Conservation (phyloP, 2,113 vertebrate genomes). For the Electrona antarctica region DNA sequence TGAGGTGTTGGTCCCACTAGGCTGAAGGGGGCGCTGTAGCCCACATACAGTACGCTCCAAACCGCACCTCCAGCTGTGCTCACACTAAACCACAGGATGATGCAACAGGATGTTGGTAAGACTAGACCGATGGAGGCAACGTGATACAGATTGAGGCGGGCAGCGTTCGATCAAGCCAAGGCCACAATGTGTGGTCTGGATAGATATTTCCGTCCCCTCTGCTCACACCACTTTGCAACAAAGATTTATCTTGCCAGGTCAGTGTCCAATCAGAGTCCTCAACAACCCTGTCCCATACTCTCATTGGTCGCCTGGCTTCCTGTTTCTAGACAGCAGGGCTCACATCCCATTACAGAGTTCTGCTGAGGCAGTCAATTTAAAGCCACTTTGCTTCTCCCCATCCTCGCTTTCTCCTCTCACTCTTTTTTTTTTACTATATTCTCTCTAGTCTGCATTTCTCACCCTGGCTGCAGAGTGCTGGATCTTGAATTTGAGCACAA, state of each 20-base stretch:
- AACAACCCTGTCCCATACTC: constrained; percentile 9
- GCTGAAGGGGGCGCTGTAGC: constrained; percentile 8
- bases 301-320: constrained; percentile 24
- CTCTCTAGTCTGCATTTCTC: constrained; percentile 63
- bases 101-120: constrained; percentile 29
- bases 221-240: constrained; percentile 4
- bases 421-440: constrained; percentile 47
- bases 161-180: constrained; percentile 10
- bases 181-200: constrained; percentile 18
- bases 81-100: constrained; percentile 9
- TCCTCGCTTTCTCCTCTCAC: constrained; percentile 1
- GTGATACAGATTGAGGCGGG: background rate
- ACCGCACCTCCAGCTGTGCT: constrained; percentile 29
- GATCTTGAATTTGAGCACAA: constrained; percentile 45
- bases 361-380: constrained; percentile 63
- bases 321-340: constrained; percentile 44
- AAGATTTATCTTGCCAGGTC: constrained; percentile 23
- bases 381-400: constrained; percentile 21
- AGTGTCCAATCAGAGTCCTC: constrained; percentile 30
- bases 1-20: constrained; percentile 41
- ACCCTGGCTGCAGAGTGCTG: constrained; percentile 53
- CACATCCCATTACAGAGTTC: constrained; percentile 34
- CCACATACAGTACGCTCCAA: constrained; percentile 15
- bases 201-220: constrained; percentile 8
- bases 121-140: constrained; percentile 16